A percentile compares a stretch with the other conserved stretches of the same genome.
These are phyloP conservation scores for Sphaeridia pumilis DNA, from an alignment of 2,888 invertebrate species.

Conservation along the genomic window DNA sequence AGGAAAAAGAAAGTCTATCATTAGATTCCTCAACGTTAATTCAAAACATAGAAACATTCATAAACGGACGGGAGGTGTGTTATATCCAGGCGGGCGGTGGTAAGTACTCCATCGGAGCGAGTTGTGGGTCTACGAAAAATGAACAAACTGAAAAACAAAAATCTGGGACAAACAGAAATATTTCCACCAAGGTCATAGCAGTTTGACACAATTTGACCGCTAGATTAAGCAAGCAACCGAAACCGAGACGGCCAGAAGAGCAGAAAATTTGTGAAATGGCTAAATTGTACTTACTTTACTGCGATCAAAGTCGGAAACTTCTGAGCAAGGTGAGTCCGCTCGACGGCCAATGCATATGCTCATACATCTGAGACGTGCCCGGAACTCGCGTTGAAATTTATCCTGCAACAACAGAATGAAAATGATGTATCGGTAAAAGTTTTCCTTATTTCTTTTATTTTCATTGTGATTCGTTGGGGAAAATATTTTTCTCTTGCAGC, in stretches of 20 bases:
- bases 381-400: conserved; percentile 66
- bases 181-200: too few relatives aligned
- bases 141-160: too few relatives aligned
- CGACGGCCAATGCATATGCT: conserved; percentile 17
- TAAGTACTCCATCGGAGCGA: too few relatives aligned
- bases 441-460: neutral
- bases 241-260: neutral
- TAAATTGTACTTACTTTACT: conserved; percentile 18
- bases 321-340: conserved; percentile 26
- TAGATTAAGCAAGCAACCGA: neutral
- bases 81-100: too few relatives aligned
- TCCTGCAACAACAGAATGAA: conserved; percentile 46
- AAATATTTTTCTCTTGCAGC: too few relatives aligned
- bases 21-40: neutral
- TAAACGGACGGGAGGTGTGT: too few relatives aligned
- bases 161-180: too few relatives aligned
- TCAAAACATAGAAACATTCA: neutral
- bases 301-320: conserved; percentile 30
- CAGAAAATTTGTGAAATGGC: neutral
- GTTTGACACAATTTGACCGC: neutral
- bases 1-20: neutral
- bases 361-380: conserved; percentile 48
- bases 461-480: too few relatives aligned
- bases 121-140: too few relatives aligned
- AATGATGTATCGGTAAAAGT: neutral